These are phyloP conservation scores for Cartodere bifasciata DNA, from an alignment of 2,888 invertebrate genomes.

Conservation along the genomic window DNA sequence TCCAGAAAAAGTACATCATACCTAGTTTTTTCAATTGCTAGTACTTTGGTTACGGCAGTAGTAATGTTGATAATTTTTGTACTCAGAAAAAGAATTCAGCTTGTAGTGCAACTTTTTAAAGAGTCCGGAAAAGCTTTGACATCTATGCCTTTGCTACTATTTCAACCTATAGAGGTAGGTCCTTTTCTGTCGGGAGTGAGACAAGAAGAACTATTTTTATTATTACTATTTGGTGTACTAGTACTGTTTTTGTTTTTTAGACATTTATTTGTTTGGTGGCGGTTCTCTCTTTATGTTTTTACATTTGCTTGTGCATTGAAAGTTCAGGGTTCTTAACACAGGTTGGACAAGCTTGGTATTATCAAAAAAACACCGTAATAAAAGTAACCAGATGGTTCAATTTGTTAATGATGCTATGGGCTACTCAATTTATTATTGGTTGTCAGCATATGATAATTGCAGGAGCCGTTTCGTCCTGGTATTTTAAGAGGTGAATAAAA, in stretches of 20 bases:
- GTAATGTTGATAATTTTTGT: conserved; percentile 43
- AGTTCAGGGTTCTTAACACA: conserved; percentile 40
- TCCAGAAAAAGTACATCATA: conserved; percentile 31
- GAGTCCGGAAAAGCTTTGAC: conserved; percentile 54
- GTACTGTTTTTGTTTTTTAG: conserved; percentile 17
- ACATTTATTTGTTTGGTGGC: conserved; percentile 35
- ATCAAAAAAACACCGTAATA: conserved; percentile 34
- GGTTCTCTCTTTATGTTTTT: conserved; percentile 40
- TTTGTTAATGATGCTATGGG: conserved; percentile 50
- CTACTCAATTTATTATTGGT: conserved; percentile 50
- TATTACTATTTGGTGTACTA: conserved; percentile 3
- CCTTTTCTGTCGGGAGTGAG: background rate
- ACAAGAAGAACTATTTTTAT: background rate
- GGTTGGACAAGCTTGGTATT: conserved; percentile 22
- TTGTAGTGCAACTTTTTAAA: conserved; percentile 49
- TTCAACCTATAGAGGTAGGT: conserved; percentile 48
- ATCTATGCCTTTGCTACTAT: conserved; percentile 45
- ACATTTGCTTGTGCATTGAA: conserved; percentile 48
- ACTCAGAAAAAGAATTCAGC: conserved; percentile 47
- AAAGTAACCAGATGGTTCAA: conserved; percentile 39
- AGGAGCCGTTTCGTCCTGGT: conserved; percentile 52
- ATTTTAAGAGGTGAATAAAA: conserved; percentile 50
- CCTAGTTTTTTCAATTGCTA: conserved; percentile 45
- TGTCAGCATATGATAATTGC: conserved; percentile 57
- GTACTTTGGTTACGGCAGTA: conserved; percentile 44